Evolutionary conservation across 2,113 vertebrate genomes (phyloP), one percentile per base, ranked within the genome.

Genomic region (Cisticola juncidis): DNA sequence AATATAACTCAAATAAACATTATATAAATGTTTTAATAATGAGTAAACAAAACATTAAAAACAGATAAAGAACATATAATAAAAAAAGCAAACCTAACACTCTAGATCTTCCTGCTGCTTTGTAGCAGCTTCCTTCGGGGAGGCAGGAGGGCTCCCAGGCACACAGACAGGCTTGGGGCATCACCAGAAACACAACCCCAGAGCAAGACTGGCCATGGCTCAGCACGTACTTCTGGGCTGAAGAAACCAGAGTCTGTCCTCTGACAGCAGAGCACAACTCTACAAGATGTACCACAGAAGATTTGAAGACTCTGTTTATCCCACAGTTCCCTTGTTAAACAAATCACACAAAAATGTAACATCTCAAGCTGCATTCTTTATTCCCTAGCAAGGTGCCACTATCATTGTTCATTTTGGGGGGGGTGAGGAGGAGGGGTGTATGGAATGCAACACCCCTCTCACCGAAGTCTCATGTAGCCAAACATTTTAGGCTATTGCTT

Each of bases 61-160:
- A 31, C 2, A 40, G 21, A 79, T 26, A 56, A 38, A 61, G 31
- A 68, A 7, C 25, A 47, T 6, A 38, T 11, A 58, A 54, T 18
- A 6, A n/a, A 66, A 60, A 82, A 65, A 47, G 25, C 26, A 61
- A 93, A 61, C n/a, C 13, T 1, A 70, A 29, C 2, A 54, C 38
- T 73, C 51, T 42, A 64, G n/a, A 60, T 33, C 11, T 44, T 84
- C 45, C 29, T 31, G 19, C 65, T 84, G 72, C 65, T 66, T 48
- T n/a, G 6, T 15, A 85, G 45, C 23, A 88, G 16, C 54, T 66
- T 42, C 58, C 25, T 66, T 44, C 0, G 0, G 21, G n/a, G 65
- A 88, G 51, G 5, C 8, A 1, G 8, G 31, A 42, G 22, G 44
- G 31, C 45, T 72, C n/a, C 31, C 76, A 91, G 25, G 6, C 0